Evolutionary conservation across 2,888 invertebrate species (phyloP).

Genomic region (Ceramica pisi): DNA sequence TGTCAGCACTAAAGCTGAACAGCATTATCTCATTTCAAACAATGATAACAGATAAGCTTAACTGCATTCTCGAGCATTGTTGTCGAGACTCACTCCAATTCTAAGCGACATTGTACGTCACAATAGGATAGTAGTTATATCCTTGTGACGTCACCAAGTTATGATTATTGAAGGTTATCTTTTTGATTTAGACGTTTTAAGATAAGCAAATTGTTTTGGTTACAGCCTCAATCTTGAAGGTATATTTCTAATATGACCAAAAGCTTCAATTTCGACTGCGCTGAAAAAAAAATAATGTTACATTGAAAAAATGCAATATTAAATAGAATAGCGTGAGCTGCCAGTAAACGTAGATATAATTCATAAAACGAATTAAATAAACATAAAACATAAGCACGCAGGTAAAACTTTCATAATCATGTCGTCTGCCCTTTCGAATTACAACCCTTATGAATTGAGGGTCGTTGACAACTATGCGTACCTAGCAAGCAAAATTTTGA

Average conservation of each 20-base stretch:
- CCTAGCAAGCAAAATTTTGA: conserved; percentile 34
- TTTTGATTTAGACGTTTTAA: conserved; percentile 13
- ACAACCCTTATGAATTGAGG: conserved; percentile 15
- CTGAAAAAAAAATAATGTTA: not conserved
- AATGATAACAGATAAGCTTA: conserved; percentile 83
- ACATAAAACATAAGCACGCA: conserved; percentile 8
- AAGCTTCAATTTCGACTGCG: not conserved
- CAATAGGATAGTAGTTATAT: conserved; percentile 50
- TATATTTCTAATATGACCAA: not conserved
- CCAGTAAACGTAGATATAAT: not conserved
- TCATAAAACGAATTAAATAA: conserved; percentile 37
- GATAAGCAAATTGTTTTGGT: conserved; percentile 21
- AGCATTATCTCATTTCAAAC: conserved; percentile 82
- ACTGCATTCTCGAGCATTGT: conserved; percentile 73
- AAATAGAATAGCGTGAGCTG: not conserved
- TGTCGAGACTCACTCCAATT: conserved; percentile 56
- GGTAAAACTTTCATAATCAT: conserved; percentile 18
- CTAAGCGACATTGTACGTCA: conserved; percentile 57
- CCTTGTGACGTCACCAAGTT: conserved; percentile 61
- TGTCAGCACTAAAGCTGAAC: conserved; percentile 75
- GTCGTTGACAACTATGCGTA: conserved; percentile 30
- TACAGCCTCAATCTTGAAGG: conserved; percentile 1
- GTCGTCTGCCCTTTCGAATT: conserved; percentile 26
- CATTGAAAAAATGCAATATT: not conserved
- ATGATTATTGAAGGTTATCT: conserved; percentile 54